These are phyloP conservation scores for Sinosuthora webbiana DNA, from an alignment of 2,113 vertebrate species.

Conservation along the genomic window DNA sequence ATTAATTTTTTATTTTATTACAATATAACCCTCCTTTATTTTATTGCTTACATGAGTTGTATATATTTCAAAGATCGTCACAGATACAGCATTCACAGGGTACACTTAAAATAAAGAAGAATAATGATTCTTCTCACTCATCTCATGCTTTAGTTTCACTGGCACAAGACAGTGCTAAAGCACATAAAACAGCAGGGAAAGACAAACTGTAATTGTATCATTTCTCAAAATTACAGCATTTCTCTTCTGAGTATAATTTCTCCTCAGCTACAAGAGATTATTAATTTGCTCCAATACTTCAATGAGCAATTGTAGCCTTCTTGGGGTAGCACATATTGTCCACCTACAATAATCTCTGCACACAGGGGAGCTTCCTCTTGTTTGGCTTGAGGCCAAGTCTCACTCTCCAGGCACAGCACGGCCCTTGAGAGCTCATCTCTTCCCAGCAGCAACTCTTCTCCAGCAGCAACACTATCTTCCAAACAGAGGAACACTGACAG, in stretches of 20 bases:
- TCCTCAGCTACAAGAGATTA: neutral
- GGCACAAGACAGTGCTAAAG: neutral
- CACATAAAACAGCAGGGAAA: conserved; percentile 1
- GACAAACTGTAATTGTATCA: neutral
- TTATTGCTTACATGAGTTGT: neutral
- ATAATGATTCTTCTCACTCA: neutral
- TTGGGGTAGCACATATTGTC: neutral
- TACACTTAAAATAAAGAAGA: neutral
- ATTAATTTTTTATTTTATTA: neutral
- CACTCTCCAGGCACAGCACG: neutral
- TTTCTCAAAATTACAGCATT: neutral
- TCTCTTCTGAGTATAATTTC: neutral
- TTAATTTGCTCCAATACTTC: neutral
- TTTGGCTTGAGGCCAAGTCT: neutral
- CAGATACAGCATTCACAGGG: neutral
- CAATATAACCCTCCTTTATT: neutral
- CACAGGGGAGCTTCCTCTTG: neutral
- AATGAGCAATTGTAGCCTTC: neutral
- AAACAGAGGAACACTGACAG: neutral
- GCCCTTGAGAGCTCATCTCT: neutral
- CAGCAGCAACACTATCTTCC: neutral
- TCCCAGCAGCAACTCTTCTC: neutral
- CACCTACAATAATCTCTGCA: neutral
- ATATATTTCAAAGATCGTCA: neutral
- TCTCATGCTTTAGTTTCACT: neutral